phyloP scores from a whole-genome alignment of 2,797 vertebrate species.

The Gouania willdenowi region DNA sequence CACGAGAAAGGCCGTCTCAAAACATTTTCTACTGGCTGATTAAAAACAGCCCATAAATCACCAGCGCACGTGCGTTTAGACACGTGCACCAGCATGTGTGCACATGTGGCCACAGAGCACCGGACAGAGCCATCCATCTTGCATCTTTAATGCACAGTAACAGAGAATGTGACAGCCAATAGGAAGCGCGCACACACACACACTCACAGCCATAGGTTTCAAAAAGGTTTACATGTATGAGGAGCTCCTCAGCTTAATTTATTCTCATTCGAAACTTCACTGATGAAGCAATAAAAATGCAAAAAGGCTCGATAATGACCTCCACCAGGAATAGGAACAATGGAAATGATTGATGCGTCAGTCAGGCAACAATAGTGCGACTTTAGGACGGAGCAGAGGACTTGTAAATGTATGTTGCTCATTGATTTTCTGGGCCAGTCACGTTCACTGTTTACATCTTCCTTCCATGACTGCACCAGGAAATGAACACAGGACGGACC shows the following conservation, averaged over 20 bases:
- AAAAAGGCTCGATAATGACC: conserved; percentile 23
- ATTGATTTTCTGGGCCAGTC: neutral
- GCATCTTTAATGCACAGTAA: conserved; percentile 23
- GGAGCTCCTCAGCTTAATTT: conserved; percentile 2
- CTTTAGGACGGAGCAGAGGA: conserved; percentile 13
- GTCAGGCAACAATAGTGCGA: neutral
- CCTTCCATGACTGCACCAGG: conserved; percentile 9
- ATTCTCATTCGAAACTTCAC: conserved; percentile 15
- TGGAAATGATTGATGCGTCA: conserved; percentile 4
- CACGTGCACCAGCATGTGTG: neutral
- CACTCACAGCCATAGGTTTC: conserved; percentile 5
- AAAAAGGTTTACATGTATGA: neutral
- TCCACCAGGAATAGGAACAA: conserved; percentile 18
- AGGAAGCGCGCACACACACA: conserved; percentile 14
- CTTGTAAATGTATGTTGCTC: conserved; percentile 24
- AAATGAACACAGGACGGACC: conserved; percentile 7
- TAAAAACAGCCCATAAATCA: conserved; percentile 71
- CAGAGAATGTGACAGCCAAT: conserved; percentile 30
- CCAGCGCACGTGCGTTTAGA: conserved; percentile 32
- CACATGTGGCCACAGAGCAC: neutral
- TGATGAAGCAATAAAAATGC: conserved; percentile 31
- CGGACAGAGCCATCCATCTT: conserved; percentile 40
- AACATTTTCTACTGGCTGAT: conserved; percentile 67
- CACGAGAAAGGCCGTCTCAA: conserved; percentile 57
- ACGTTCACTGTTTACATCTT: conserved; percentile 14